phyloP scores from a whole-genome alignment of 2,888 invertebrate species.

The Meliscaeva auricollis region DNA sequence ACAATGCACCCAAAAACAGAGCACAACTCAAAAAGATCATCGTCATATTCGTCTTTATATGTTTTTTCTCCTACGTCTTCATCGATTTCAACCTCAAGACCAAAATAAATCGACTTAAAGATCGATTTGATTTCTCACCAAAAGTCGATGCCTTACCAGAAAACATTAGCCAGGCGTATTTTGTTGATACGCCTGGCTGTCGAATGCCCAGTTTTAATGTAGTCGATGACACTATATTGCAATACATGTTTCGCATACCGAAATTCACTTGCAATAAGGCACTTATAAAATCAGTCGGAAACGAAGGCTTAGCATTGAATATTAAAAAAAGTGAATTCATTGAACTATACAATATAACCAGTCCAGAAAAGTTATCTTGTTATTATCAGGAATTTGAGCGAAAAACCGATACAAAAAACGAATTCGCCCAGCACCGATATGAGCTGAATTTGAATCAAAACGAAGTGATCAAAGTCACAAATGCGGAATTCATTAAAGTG shows the following conservation, averaged over 20 bases:
- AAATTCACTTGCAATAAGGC: conserved; percentile 80
- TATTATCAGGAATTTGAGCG: conserved; percentile 80
- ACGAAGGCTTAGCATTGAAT: conserved; percentile 79
- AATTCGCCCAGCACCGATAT: conserved; percentile 78
- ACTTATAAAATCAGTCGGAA: conserved; percentile 78
- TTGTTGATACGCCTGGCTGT: conserved; percentile 83
- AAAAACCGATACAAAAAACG: conserved; percentile 79
- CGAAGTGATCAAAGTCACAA: conserved; percentile 50
- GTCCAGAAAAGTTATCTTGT: conserved; percentile 79
- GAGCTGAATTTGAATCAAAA: conserved; percentile 81
- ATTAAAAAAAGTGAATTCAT: conserved; percentile 79
- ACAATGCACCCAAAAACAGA: conserved; percentile 80
- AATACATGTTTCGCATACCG: conserved; percentile 80
- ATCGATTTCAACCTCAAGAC: conserved; percentile 82
- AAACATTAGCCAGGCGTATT: conserved; percentile 81
- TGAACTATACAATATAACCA: conserved; percentile 79
- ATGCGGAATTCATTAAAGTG: conserved; percentile 88
- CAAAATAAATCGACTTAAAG: conserved; percentile 80
- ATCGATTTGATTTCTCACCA: conserved; percentile 82
- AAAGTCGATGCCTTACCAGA: conserved; percentile 80
- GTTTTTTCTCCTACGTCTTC: conserved; percentile 82
- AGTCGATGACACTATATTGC: conserved; percentile 80
- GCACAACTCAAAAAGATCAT: conserved; percentile 81
- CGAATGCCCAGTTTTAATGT: conserved; percentile 83
- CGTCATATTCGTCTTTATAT: conserved; percentile 80